These are phyloP conservation scores for Xerus inauris DNA, from an alignment of 2,113 vertebrate genomes.

Conservation along the genomic window DNA sequence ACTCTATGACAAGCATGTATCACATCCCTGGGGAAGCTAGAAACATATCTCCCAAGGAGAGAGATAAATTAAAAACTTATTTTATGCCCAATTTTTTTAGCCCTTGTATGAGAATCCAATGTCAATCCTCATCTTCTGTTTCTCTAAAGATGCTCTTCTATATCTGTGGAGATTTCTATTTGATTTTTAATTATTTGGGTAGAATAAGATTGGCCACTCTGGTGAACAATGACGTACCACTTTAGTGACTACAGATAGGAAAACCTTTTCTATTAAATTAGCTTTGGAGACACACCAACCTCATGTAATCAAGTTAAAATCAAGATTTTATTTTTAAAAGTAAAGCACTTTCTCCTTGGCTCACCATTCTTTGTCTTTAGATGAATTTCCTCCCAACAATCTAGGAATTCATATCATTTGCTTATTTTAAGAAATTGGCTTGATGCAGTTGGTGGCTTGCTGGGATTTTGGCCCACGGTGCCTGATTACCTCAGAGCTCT, in stretches of 20 bases:
- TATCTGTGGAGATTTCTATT: not conserved
- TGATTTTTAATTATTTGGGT: not conserved
- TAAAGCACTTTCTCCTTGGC: not conserved
- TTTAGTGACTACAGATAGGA: not conserved
- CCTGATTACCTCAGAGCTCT: not conserved
- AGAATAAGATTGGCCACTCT: not conserved
- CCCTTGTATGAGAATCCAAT: not conserved
- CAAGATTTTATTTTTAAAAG: constrained; percentile 11
- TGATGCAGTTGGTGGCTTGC: not conserved
- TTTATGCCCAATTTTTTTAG: not conserved
- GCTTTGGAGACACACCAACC: not conserved
- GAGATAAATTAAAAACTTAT: not conserved
- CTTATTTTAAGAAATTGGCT: constrained; percentile 5
- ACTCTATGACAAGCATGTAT: not conserved
- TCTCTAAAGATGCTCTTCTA: not conserved
- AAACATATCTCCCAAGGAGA: not conserved
- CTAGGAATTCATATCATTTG: not conserved
- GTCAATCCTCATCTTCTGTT: not conserved
- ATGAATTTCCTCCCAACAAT: not conserved
- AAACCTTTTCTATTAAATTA: not conserved
- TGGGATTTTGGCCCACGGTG: not conserved
- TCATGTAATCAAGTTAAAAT: not conserved
- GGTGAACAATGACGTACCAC: not conserved
- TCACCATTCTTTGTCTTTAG: not conserved
- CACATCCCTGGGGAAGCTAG: not conserved